A percentile compares a stretch with the other conserved stretches of the same genome.
These are phyloP conservation scores for Arenicola marina DNA, from an alignment of 2,888 invertebrate species.

Conservation along the genomic window DNA sequence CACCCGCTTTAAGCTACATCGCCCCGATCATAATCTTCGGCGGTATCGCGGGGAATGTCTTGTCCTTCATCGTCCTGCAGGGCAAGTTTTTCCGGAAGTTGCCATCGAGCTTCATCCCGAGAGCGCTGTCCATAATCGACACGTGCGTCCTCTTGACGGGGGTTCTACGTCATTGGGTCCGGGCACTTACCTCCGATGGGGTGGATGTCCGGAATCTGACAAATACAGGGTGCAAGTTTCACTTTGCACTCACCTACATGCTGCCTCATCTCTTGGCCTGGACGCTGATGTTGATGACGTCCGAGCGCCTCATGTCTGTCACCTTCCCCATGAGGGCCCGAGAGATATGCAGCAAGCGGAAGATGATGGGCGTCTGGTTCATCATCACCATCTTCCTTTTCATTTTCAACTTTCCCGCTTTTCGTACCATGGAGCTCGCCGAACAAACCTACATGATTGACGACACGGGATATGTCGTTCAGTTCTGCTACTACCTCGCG, in stretches of 20 bases:
- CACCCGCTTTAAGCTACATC: too few relatives aligned
- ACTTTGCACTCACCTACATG: background rate
- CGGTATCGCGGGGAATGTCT: background rate
- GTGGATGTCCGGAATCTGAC: background rate
- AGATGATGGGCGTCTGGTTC: background rate
- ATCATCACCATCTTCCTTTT: background rate
- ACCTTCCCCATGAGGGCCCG: background rate
- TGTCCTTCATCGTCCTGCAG: background rate
- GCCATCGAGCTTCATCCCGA: background rate
- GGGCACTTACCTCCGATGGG: background rate
- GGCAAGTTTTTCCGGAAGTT: background rate
- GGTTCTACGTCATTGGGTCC: background rate
- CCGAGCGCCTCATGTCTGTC: background rate
- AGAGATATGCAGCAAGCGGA: background rate
- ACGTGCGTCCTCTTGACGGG: background rate
- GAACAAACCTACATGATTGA: background rate
- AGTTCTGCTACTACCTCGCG: background rate
- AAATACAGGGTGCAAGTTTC: background rate
- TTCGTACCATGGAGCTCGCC: background rate
- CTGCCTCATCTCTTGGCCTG: background rate
- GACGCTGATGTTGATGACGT: background rate
- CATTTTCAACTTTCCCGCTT: background rate
- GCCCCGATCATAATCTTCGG: too few relatives aligned
- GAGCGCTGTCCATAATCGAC: background rate
- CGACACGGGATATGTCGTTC: too few relatives aligned